A percentile compares a stretch with the other conserved stretches of the same genome.
Conservation (phyloP, 2,888 invertebrate species). For the Orchesella flavescens region DNA sequence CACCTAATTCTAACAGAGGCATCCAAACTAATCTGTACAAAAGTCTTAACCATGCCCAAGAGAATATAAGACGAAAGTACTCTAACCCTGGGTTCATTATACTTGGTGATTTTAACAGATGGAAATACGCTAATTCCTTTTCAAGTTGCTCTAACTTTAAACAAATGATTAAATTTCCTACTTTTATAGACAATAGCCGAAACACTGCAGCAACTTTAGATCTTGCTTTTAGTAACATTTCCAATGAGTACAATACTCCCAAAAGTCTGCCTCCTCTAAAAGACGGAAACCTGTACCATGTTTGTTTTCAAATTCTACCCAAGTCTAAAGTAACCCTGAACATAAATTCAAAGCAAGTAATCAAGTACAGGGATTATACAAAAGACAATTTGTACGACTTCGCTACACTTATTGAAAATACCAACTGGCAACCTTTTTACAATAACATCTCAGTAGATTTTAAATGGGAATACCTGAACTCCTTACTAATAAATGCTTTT, state of each 20-base stretch:
- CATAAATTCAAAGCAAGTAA: not conserved
- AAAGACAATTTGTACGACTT: constrained; percentile 12
- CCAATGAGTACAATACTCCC: not conserved
- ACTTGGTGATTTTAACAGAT: constrained; percentile 23
- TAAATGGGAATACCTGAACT: constrained; percentile 8
- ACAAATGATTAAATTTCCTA: constrained; percentile 18
- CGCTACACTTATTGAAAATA: constrained; percentile 1
- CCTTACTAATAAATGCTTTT: constrained; percentile 6
- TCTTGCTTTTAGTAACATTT: constrained; percentile 17
- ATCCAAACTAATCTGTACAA: constrained; percentile 11
- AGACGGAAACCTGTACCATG: constrained; percentile 11
- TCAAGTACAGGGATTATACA: constrained; percentile 16
- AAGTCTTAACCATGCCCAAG: not conserved
- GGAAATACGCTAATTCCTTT: not conserved
- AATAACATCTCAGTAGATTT: too few species aligned
- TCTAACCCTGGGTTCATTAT: constrained; percentile 15
- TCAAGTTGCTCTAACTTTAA: not conserved
- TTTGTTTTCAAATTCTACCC: constrained; percentile 7
- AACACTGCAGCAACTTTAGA: constrained; percentile 3
- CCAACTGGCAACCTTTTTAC: constrained; percentile 9
- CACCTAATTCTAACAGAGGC: not conserved
- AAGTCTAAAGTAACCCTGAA: not conserved
- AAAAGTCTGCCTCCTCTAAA: not conserved
- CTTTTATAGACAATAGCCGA: not conserved
- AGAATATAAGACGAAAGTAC: constrained; percentile 19